Conservation (phyloP, 2,797 vertebrate genomes). For the Xenentodon cancila region DNA sequence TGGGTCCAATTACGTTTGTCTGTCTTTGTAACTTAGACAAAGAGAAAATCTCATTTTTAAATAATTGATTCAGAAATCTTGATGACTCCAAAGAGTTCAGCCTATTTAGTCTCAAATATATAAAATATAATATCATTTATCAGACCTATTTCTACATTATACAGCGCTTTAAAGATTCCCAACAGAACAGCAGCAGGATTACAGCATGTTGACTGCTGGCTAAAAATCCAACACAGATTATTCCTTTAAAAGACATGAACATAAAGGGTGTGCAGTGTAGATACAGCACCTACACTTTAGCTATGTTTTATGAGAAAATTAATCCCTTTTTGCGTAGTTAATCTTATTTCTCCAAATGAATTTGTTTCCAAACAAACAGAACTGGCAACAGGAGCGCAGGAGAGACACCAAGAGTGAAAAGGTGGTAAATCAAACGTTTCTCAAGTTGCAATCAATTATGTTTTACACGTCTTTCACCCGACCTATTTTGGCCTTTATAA, state of each 20-base stretch:
- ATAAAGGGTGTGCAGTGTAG: neutral
- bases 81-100: neutral
- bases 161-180: too few relatives aligned
- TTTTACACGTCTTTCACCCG: slow-evolving; percentile 43
- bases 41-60: neutral
- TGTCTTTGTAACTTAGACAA: neutral
- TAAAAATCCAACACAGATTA: neutral
- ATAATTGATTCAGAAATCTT: neutral
- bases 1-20: too few relatives aligned
- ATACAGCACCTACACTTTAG: neutral
- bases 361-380: slow-evolving; percentile 8
- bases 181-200: neutral
- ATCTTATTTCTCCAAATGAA: slow-evolving; percentile 7
- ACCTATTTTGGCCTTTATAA: slow-evolving; percentile 46
- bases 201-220: neutral
- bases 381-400: neutral
- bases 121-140: too few relatives aligned
- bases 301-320: slow-evolving; percentile 6
- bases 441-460: slow-evolving; percentile 91
- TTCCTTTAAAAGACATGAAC: neutral
- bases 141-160: neutral
- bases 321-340: slow-evolving; percentile 1
- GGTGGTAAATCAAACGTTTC: slow-evolving; percentile 79
- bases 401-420: slow-evolving; percentile 2
- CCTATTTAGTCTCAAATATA: neutral